A percentile compares a stretch with the other conserved stretches of the same genome.
phyloP scores from a whole-genome alignment of 2,113 vertebrate species.

The Megaleporinus macrocephalus region DNA sequence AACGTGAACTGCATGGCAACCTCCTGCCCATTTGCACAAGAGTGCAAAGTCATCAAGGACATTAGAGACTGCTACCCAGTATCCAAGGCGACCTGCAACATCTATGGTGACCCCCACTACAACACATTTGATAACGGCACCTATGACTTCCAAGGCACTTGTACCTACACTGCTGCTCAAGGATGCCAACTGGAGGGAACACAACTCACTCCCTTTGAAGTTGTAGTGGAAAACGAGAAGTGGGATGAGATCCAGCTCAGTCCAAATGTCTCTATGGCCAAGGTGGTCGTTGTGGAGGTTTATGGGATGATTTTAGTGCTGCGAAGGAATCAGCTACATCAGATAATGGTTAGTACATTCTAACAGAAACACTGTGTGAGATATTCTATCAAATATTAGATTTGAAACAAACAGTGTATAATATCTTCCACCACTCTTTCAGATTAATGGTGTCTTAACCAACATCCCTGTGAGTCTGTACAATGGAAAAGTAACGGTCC shows the following conservation, averaged over 20 bases:
- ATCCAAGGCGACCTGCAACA: conserved; percentile 62
- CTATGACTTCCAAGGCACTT: conserved; percentile 67
- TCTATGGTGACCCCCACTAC: conserved; percentile 65
- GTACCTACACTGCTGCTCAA: conserved; percentile 63
- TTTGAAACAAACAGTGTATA: not conserved
- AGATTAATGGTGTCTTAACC: conserved; percentile 61
- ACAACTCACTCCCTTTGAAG: conserved; percentile 51
- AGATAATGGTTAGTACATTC: conserved; percentile 55
- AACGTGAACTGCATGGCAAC: conserved; percentile 47
- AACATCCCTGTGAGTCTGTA: conserved; percentile 53
- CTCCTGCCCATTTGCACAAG: conserved; percentile 52
- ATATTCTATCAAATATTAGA: not conserved
- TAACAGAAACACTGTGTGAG: not conserved
- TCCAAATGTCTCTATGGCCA: conserved; percentile 51
- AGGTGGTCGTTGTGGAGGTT: conserved; percentile 58
- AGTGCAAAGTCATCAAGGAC: conserved; percentile 63
- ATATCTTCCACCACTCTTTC: not conserved
- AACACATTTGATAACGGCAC: conserved; percentile 67
- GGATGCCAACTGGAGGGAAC: conserved; percentile 36
- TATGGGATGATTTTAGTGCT: conserved; percentile 54
- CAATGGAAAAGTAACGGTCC: conserved; percentile 41
- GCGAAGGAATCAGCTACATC: conserved; percentile 41
- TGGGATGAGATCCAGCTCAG: conserved; percentile 40
- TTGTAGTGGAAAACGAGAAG: conserved; percentile 65
- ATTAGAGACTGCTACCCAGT: conserved; percentile 57